Evolutionary conservation across 1,140 invertebrate species (phyloP).

Genomic region (Whitmania pigra): DNA sequence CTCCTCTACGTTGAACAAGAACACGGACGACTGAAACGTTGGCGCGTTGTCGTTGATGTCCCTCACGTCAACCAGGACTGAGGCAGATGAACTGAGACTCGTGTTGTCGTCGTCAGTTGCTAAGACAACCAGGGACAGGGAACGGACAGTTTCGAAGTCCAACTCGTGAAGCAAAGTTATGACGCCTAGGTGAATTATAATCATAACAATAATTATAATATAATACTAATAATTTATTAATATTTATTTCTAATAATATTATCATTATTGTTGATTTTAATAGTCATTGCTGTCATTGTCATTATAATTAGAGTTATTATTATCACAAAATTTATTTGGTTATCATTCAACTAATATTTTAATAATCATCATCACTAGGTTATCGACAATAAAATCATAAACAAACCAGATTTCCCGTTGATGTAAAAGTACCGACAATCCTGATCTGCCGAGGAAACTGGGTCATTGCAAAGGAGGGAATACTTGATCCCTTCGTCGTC

Average conservation of each 20-base stretch:
- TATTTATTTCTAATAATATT: background rate
- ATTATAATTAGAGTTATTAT: slow-evolving; percentile 6
- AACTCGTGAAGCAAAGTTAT: slow-evolving; percentile 63
- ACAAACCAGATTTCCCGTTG: slow-evolving; percentile 51
- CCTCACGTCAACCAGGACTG: slow-evolving; percentile 32
- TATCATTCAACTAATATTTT: background rate
- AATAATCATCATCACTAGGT: background rate
- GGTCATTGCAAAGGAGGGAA: slow-evolving; percentile 68
- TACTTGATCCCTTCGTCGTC: slow-evolving; percentile 60
- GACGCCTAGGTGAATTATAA: slow-evolving; percentile 45
- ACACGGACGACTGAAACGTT: slow-evolving; percentile 13
- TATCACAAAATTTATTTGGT: background rate
- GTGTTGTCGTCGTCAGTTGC: slow-evolving; percentile 67
- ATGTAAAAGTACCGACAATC: slow-evolving; percentile 59
- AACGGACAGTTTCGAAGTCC: slow-evolving; percentile 59
- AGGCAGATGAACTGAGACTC: slow-evolving; percentile 27
- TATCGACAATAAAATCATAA: background rate
- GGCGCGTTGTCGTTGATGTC: slow-evolving; percentile 35
- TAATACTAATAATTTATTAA: slow-evolving; percentile 23
- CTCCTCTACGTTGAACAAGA: slow-evolving; percentile 16
- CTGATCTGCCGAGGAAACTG: slow-evolving; percentile 36
- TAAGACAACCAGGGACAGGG: slow-evolving; percentile 76
- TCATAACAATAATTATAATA: slow-evolving; percentile 3
- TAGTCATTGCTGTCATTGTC: background rate
- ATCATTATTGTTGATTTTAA: background rate